phyloP scores from a whole-genome alignment of 2,113 vertebrate species.

The Panthera uncia region DNA sequence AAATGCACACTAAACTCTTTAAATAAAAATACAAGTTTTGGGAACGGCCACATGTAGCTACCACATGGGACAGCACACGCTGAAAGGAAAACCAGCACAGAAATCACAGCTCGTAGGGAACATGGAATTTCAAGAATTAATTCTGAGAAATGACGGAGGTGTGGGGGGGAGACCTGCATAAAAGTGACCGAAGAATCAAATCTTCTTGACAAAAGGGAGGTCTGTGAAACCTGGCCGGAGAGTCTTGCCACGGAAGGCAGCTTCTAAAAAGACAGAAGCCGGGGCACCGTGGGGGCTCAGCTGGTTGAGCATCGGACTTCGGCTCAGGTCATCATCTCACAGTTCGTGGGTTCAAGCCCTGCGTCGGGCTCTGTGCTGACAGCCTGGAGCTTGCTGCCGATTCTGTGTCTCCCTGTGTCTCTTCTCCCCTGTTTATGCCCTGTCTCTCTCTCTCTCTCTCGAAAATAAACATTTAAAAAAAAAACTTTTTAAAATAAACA shows the following conservation, averaged over 20 bases:
- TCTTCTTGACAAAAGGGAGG: background rate
- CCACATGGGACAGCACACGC: background rate
- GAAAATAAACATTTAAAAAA: no score
- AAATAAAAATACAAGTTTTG: background rate
- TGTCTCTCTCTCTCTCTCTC: no score
- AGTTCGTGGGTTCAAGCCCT: no score
- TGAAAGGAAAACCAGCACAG: background rate
- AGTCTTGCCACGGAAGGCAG: background rate
- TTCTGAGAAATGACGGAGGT: background rate
- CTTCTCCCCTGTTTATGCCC: no score
- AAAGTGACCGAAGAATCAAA: background rate
- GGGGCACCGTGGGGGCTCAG: no score
- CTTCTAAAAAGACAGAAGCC: background rate
- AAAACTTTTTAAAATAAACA: no score
- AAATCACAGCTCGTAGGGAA: background rate
- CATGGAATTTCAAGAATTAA: background rate
- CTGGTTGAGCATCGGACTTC: no score
- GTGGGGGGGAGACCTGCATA: rapidly evolving
- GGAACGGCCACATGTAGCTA: background rate
- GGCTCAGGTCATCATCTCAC: no score
- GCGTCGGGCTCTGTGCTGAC: no score
- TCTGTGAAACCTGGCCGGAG: background rate
- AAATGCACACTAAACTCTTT: background rate
- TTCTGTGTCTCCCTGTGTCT: no score
- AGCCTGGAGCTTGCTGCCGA: no score